phyloP scores from a whole-genome alignment of 2,888 invertebrate species.

The Pocota personata region DNA sequence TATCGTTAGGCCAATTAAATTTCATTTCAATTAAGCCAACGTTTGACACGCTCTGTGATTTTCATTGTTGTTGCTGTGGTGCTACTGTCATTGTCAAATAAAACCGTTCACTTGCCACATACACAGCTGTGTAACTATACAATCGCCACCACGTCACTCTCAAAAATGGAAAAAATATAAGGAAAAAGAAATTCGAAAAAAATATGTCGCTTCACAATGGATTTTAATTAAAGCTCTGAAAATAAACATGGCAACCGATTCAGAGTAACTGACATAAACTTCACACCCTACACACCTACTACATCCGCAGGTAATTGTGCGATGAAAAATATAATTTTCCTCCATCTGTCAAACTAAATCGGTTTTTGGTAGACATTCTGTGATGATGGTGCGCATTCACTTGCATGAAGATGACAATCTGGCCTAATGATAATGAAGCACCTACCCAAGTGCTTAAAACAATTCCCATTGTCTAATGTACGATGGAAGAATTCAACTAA shows the following conservation, averaged over 20 bases:
- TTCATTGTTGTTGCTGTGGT: slow-evolving; percentile 22
- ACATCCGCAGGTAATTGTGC: slow-evolving; percentile 43
- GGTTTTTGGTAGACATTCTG: slow-evolving; percentile 22
- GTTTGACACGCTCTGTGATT: slow-evolving; percentile 62
- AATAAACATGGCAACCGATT: slow-evolving; percentile 31
- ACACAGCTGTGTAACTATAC: slow-evolving; percentile 3
- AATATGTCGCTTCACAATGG: slow-evolving; percentile 47
- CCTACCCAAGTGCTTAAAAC: slow-evolving; percentile 25
- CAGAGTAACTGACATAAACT: slow-evolving; percentile 4
- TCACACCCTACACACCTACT: slow-evolving; percentile 17
- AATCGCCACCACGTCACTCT: slow-evolving; percentile 9
- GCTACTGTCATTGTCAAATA: slow-evolving; percentile 40
- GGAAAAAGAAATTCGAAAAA: slow-evolving; percentile 1
- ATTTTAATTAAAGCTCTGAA: slow-evolving; percentile 57
- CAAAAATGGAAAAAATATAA: slow-evolving; percentile 10
- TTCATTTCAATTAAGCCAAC: slow-evolving; percentile 61
- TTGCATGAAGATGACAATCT: slow-evolving; percentile 66
- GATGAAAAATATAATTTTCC: slow-evolving; percentile 56
- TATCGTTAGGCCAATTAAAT: slow-evolving; percentile 56
- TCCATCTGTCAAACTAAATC: slow-evolving; percentile 60
- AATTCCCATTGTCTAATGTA: slow-evolving; percentile 55
- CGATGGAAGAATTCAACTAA: slow-evolving; percentile 23
- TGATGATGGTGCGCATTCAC: slow-evolving; percentile 23
- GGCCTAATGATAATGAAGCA: slow-evolving; percentile 46
- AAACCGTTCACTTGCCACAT: slow-evolving; percentile 52